A percentile compares a stretch with the other conserved stretches of the same genome.
Conservation (phyloP, 2,888 invertebrate species). For the Pterostichus madidus region DNA sequence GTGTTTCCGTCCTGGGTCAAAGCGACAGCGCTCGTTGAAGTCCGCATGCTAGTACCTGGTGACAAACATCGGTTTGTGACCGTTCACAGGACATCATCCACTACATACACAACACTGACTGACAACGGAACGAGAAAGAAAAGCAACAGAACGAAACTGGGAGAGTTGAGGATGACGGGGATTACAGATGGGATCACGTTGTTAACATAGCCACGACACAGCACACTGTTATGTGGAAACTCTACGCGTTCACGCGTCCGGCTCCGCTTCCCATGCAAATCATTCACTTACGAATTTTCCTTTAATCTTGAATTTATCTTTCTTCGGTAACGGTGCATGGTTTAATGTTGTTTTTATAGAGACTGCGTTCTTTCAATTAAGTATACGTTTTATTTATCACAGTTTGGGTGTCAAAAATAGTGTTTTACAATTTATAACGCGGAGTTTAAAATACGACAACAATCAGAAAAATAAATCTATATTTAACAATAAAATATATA, state of each 20-base stretch:
- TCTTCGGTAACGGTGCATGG: constrained; percentile 8
- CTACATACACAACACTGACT: constrained; percentile 35
- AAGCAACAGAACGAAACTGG: constrained; percentile 3
- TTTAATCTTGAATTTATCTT: constrained; percentile 39
- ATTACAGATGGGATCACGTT: neutral
- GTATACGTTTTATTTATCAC: constrained; percentile 73
- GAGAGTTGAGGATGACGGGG: neutral
- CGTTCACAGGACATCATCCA: constrained; percentile 24
- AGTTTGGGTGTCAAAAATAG: constrained; percentile 71
- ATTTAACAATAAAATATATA: constrained; percentile 53
- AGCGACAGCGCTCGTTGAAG: constrained; percentile 84
- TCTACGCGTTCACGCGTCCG: no score
- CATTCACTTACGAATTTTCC: constrained; percentile 4
- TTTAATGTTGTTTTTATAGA: constrained; percentile 12
- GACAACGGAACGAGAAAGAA: neutral
- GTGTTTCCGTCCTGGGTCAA: constrained; percentile 83
- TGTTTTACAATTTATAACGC: constrained; percentile 57
- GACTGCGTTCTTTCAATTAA: constrained; percentile 47
- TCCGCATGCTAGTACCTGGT: constrained; percentile 81
- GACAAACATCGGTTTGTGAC: constrained; percentile 71
- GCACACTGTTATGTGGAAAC: constrained; percentile 21
- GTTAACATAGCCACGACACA: constrained; percentile 14
- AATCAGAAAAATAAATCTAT: constrained; percentile 65
- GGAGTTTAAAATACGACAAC: constrained; percentile 60
- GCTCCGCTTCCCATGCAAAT: constrained; percentile 12